These are phyloP conservation scores for Cryptoprocta ferox DNA, from an alignment of 2,797 vertebrate genomes.

Conservation along the genomic window DNA sequence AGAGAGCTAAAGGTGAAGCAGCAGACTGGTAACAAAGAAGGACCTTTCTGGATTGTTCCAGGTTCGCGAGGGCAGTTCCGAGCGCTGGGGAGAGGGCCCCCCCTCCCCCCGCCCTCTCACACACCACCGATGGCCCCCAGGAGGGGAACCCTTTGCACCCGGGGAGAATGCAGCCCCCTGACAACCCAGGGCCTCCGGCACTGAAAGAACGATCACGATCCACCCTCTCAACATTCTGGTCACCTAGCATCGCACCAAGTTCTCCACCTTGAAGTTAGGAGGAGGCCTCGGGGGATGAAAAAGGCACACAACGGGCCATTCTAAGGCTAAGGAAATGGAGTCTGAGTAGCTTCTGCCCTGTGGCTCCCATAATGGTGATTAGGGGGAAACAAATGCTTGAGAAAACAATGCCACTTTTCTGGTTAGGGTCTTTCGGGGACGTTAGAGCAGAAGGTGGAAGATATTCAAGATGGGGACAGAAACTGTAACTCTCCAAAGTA, in stretches of 20 bases:
- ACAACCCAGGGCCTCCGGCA: not conserved
- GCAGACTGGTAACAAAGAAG: not conserved
- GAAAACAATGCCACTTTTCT: not conserved
- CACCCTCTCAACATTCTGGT: not conserved
- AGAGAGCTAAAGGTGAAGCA: slow-evolving; percentile 88
- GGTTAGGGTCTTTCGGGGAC: not conserved
- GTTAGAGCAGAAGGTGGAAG: not conserved
- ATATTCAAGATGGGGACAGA: not conserved
- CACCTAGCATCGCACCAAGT: not conserved
- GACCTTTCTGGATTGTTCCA: too few relatives aligned
- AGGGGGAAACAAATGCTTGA: not conserved
- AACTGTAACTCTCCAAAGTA: not conserved
- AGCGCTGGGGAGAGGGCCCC: rapidly evolving
- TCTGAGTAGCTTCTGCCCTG: not conserved
- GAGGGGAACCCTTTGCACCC: rapidly evolving
- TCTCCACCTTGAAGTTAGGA: not conserved
- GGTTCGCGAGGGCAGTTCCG: not conserved
- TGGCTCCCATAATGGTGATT: not conserved
- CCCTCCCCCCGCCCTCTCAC: not conserved
- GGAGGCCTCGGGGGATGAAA: not conserved
- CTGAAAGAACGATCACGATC: not conserved
- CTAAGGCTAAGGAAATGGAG: not conserved
- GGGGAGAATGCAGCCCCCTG: not conserved
- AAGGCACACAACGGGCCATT: not conserved
- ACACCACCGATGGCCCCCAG: not conserved